These are phyloP conservation scores for Scartelaos histophorus DNA, from an alignment of 2,113 vertebrate genomes.

Conservation along the genomic window DNA sequence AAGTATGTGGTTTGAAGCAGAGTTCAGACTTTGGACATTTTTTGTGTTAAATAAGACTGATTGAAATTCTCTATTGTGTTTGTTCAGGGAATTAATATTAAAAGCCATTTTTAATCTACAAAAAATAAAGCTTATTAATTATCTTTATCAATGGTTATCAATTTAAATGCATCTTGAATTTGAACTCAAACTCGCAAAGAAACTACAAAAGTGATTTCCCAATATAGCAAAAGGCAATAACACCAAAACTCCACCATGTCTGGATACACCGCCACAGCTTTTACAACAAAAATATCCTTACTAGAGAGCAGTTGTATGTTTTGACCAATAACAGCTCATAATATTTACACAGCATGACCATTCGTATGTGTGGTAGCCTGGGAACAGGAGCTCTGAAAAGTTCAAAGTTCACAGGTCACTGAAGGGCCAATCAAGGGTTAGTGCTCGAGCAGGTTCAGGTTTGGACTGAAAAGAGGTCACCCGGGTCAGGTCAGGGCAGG, in stretches of 20 bases:
- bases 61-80: no score
- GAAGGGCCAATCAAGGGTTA: constrained; percentile 48
- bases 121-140: no score
- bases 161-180: not conserved
- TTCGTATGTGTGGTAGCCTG: constrained; percentile 14
- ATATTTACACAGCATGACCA: constrained; percentile 37
- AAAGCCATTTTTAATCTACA: no score
- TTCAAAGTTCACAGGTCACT: constrained; percentile 56
- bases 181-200: not conserved
- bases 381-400: constrained; percentile 34
- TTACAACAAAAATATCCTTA: not conserved
- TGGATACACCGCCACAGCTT: not conserved
- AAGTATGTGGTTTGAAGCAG: no score
- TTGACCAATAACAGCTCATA: constrained; percentile 15
- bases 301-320: constrained; percentile 15
- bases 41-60: no score
- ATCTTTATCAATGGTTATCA: no score
- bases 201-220: not conserved
- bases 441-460: constrained; percentile 50
- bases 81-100: no score
- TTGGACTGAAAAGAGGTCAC: constrained; percentile 41
- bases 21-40: no score
- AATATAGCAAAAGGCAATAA: no score
- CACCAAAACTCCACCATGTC: not conserved
- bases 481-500: constrained; percentile 33